phyloP scores from a whole-genome alignment of 2,797 vertebrate genomes.

The Mallotus villosus region DNA sequence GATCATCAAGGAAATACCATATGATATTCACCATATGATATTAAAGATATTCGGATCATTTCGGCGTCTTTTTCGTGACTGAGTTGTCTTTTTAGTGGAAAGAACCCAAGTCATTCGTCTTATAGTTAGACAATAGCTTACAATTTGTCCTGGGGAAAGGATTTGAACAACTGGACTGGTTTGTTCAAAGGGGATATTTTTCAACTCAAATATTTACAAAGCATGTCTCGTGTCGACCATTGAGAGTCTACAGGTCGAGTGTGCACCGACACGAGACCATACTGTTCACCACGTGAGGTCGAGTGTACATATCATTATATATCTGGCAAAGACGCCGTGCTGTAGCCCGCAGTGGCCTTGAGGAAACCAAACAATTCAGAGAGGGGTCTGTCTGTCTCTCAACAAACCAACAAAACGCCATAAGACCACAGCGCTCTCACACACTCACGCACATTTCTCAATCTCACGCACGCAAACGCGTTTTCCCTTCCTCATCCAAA shows the following conservation, averaged over 20 bases:
- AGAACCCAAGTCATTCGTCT: not conserved
- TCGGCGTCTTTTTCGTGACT: too few relatives aligned
- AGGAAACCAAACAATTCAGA: not conserved
- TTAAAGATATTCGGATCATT: too few relatives aligned
- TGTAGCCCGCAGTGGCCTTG: not conserved
- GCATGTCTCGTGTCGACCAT: not conserved
- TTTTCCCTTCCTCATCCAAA: constrained; percentile 15
- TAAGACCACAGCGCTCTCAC: constrained; percentile 11
- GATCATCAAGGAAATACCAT: not conserved
- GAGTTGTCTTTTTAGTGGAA: too few relatives aligned
- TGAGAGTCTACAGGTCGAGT: not conserved
- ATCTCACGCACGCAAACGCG: not conserved
- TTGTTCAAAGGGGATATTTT: not conserved
- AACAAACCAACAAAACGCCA: not conserved
- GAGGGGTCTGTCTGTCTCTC: not conserved
- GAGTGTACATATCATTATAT: too few relatives aligned
- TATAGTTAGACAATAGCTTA: too few relatives aligned
- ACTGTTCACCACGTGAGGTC: not conserved
- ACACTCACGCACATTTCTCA: not conserved
- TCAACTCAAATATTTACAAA: not conserved
- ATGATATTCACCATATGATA: too few relatives aligned
- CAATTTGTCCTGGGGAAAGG: not conserved
- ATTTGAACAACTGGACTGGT: not conserved
- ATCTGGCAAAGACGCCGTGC: not conserved
- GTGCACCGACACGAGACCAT: not conserved